Evolutionary conservation across 2,113 vertebrate genomes (phyloP), one percentile per base, ranked within the genome.

Genomic region (Rallus limicola): DNA sequence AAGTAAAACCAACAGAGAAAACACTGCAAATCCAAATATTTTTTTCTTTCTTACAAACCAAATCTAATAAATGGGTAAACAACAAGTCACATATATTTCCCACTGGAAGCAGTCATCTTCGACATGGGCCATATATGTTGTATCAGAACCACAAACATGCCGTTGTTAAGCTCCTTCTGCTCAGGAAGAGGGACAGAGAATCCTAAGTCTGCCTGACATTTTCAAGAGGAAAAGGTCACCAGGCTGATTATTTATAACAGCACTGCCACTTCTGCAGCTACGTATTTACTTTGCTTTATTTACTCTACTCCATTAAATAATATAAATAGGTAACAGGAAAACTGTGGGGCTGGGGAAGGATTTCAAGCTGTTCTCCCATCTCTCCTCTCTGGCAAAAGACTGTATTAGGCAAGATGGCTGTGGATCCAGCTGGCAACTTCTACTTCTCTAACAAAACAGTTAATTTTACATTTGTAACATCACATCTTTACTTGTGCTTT

Each of bases 211-310:
- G 44, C 6, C 28, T 0, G 3, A 48, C 18, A 70, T 79, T 79
- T 94, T 40, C 64, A 84, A 78, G 23, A 86, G 3, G 36, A 83
- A 91, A 93, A 92, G 72, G 19, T 91, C 60, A 91, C 56, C 48
- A 60, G 16, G 33, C 11, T 82, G 46, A 67, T 48, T 70, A 93
- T 77, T 89, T 83, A 25, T 29, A 85, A 40, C 17, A 75, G 11
- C 21, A 46, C 15, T 29, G 46, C 8, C 74, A 68, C 11, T 93
- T 86, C 36, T 85, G 67, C 67, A 71, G 62, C 56, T 68, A 94
- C 38, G 12, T 59, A 38, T 42, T 82, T 38, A 80, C 11, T 72
- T 60, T 36, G 46, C 11, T 86, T 74, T 46, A 84, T 85, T 83
- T 82, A 58, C 13, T 59, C 87, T 78, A 72, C 19, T 64, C 18